A percentile compares a stretch with the other conserved stretches of the same genome.
These are phyloP conservation scores for Alauda arvensis DNA, from an alignment of 2,797 vertebrate genomes.

Conservation along the genomic window DNA sequence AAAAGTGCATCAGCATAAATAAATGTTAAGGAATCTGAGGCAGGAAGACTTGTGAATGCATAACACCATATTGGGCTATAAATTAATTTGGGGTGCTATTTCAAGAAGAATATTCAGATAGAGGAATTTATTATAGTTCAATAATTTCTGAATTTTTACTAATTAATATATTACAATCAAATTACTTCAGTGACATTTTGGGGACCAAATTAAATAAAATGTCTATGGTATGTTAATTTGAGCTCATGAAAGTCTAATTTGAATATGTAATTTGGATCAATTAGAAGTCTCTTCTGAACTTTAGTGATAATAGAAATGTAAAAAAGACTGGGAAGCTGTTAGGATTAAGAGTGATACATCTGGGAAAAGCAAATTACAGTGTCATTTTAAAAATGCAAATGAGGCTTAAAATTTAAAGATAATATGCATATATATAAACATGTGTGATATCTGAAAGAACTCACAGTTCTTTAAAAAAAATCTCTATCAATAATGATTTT, in stretches of 20 bases:
- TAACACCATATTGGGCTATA: not conserved
- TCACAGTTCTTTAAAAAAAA: not conserved
- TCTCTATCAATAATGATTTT: not conserved
- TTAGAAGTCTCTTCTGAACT: slow-evolving; percentile 67
- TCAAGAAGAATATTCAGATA: not conserved
- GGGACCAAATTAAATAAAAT: slow-evolving; percentile 63
- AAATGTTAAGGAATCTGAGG: not conserved
- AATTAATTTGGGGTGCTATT: not conserved
- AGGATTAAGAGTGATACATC: slow-evolving; percentile 66
- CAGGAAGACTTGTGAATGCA: not conserved
- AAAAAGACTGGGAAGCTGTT: slow-evolving; percentile 55
- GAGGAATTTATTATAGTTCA: slow-evolving; percentile 25
- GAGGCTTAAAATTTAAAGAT: slow-evolving; percentile 60
- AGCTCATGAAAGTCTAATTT: slow-evolving; percentile 70
- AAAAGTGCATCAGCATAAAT: not conserved
- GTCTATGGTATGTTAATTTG: slow-evolving; percentile 65
- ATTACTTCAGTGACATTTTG: slow-evolving; percentile 59
- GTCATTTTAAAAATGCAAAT: slow-evolving; percentile 62
- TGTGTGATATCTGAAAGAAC: slow-evolving; percentile 30
- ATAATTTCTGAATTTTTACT: slow-evolving; percentile 56
- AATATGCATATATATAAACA: slow-evolving; percentile 56
- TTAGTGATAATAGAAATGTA: slow-evolving; percentile 69
- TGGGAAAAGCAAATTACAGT: slow-evolving; percentile 54
- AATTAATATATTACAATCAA: slow-evolving; percentile 64
- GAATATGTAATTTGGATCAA: slow-evolving; percentile 69